Base-by-base conservation (phyloP, 2,113 vertebrate species). In the Ictidomys tridecemlineatus region DNA sequence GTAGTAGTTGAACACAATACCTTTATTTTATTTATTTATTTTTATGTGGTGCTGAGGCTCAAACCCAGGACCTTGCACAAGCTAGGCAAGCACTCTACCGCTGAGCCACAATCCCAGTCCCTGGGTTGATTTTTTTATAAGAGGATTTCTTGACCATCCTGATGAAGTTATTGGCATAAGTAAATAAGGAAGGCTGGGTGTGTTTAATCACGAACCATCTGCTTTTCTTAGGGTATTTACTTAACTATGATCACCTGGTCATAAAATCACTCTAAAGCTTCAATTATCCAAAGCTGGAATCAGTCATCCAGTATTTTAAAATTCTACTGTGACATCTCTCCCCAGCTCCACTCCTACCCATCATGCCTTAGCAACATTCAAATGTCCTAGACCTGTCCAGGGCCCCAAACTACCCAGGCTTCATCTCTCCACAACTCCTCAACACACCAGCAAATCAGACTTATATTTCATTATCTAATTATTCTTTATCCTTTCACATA, bases 231-330 rank as follows among this genome's bases (percentile, higher is more conserved):
- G 76, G 42, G 39, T 96, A 20, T 85, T 93, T 78, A 88, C 70
- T 77, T 86, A 76, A 34, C 39, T 76, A 85, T 70, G 65, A 87
- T 92, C 45, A 87, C 16, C 26, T 72, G 58, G 88, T 94, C 63
- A 77, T 26, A 94, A 53, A 94, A 83, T 34, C 48, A 65, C 26
- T 42, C 72, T 85, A 91, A 87, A 95, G 32, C 67, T 45, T 85
- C 37, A 84, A n/a, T 76, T 89, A 73, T 42, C 51, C 56, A 63
- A 94, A 82, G 42, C 8, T 39, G 94, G 53, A 94, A 51, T 89
- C 39, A 72, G 76, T 69, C 82, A 84, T 17, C 65, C 12, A 74
- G 39, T n/a, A 74, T 83, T 96, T 91, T 70, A 91, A 95, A 97
- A 89, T 34, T 88, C 85, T 96, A 22, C 65, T 91, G 83, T 82